These are phyloP conservation scores for Tolypeutes matacus DNA, from an alignment of 2,797 vertebrate species.

Conservation along the genomic window DNA sequence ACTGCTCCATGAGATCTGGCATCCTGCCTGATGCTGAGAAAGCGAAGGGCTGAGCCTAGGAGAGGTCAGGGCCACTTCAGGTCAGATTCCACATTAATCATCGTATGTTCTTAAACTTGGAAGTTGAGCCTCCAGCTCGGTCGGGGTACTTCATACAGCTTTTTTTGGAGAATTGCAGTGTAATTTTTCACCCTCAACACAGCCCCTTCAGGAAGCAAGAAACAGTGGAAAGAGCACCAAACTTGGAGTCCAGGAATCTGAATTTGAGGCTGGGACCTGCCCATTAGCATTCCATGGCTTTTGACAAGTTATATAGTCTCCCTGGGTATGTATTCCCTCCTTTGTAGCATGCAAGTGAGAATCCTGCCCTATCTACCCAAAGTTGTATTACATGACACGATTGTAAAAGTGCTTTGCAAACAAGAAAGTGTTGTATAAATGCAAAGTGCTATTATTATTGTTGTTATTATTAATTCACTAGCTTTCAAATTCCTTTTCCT, in stretches of 20 bases:
- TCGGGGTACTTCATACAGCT: background rate
- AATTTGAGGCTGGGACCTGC: background rate
- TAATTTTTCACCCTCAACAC: background rate
- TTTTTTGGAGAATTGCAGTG: background rate
- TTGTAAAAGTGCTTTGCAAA: background rate
- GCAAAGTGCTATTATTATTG: background rate
- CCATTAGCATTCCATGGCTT: background rate
- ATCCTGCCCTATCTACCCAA: background rate
- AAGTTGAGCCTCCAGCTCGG: background rate
- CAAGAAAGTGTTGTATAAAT: background rate
- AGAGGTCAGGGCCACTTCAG: background rate
- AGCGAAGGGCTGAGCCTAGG: background rate
- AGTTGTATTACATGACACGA: background rate
- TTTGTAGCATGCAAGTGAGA: rapidly evolving
- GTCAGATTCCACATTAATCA: background rate
- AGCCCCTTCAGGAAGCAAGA: background rate
- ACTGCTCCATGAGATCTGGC: background rate
- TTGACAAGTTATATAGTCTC: background rate
- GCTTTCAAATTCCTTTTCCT: background rate
- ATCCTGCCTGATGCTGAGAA: background rate
- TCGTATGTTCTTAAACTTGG: background rate
- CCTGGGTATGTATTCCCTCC: background rate
- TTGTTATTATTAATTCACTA: background rate
- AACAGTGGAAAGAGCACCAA: too few relatives aligned
- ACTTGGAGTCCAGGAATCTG: background rate